Percentiles rank a stretch among this genome's conserved stretches.
Conservation (phyloP, 2,113 vertebrate species). For the Chrysochloris asiatica region DNA sequence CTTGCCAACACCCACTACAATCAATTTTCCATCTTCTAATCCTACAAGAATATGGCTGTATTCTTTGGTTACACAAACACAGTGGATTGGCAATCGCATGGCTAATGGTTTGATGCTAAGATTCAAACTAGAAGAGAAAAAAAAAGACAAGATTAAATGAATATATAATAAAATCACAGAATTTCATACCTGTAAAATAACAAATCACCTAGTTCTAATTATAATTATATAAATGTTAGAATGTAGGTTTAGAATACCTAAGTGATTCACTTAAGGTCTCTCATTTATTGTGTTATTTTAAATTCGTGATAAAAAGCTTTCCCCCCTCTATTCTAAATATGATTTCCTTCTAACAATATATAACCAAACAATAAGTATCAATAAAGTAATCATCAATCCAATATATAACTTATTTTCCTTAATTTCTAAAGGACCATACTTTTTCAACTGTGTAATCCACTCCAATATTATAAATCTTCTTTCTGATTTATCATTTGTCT, state of each 20-base stretch:
- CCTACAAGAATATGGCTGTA: slow-evolving; percentile 95
- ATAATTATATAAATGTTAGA: slow-evolving; percentile 36
- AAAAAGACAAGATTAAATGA: slow-evolving; percentile 58
- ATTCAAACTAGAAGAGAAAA: slow-evolving; percentile 88
- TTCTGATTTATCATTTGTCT: background rate
- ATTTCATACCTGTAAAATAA: slow-evolving; percentile 44
- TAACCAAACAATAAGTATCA: background rate
- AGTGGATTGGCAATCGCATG: slow-evolving; percentile 94
- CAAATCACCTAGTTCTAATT: background rate
- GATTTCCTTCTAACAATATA: slow-evolving; percentile 28
- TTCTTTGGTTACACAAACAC: slow-evolving; percentile 96
- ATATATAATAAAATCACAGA: background rate
- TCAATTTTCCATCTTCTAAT: slow-evolving; percentile 96
- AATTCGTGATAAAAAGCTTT: slow-evolving; percentile 1
- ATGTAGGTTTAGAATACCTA: background rate
- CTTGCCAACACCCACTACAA: slow-evolving; percentile 96
- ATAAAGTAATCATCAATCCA: background rate
- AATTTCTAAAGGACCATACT: background rate
- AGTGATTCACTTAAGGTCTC: background rate
- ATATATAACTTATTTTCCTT: background rate
- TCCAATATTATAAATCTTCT: background rate
- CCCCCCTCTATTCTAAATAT: slow-evolving; percentile 22
- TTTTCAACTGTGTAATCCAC: background rate
- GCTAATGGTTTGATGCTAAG: slow-evolving; percentile 90
- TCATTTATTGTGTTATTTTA: slow-evolving; percentile 40